Evolutionary conservation across 2,113 vertebrate species (phyloP).

Genomic region (Ia io): DNA sequence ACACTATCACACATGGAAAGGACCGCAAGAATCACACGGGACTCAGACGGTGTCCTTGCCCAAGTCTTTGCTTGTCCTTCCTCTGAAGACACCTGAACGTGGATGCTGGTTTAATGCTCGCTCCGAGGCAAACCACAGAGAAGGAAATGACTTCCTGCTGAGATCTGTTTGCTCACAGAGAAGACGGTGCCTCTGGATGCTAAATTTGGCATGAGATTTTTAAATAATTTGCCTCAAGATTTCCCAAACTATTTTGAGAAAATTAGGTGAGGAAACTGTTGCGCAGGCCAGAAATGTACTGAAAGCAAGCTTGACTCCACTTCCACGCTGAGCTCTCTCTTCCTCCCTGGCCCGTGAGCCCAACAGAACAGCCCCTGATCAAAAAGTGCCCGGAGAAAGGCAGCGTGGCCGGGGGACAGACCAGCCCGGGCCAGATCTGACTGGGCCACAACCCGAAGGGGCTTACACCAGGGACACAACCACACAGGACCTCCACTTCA

Average conservation of each 20-base stretch:
- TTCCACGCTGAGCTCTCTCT: not conserved
- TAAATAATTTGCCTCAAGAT: not conserved
- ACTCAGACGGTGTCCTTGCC: not conserved
- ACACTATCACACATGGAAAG: not conserved
- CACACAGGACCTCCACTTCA: accelerated
- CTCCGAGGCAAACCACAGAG: accelerated
- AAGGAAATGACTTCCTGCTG: accelerated
- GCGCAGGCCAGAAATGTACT: accelerated
- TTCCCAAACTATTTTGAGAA: not conserved
- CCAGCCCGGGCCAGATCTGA: accelerated
- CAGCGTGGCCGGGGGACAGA: accelerated
- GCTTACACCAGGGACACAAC: accelerated
- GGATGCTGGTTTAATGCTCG: accelerated
- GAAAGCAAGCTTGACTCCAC: accelerated
- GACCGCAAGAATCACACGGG: not conserved
- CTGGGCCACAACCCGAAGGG: not conserved
- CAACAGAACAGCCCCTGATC: accelerated
- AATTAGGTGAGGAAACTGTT: not conserved
- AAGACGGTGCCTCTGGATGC: not conserved
- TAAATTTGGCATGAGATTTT: accelerated
- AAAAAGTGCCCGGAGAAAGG: accelerated
- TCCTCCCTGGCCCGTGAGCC: accelerated
- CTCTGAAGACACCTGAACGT: accelerated
- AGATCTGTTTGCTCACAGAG: not conserved
- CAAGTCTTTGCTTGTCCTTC: not conserved